Evolutionary conservation across 2,113 vertebrate genomes (phyloP), one percentile per base, ranked within the genome.

Genomic region (Alouatta palliata): DNA sequence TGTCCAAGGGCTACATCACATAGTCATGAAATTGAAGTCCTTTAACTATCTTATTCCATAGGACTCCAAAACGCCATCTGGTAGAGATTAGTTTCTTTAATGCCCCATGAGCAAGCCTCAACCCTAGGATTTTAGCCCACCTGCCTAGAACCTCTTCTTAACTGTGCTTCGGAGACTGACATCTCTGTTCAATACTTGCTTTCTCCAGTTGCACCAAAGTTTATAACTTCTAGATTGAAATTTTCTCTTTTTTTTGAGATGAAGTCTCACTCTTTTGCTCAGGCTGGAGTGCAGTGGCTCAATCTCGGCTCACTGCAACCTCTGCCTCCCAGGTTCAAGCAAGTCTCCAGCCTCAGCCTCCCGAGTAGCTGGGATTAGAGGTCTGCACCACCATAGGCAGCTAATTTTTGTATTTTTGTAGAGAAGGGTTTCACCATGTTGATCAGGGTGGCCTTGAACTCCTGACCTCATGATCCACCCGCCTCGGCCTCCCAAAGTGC

Each of bases 71-170:
- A 64, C 21, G 76, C 32, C n/a, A 47, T 73, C 25, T 91, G 70
- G 30, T 52, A 37, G 73, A 56, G 37, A 56, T 76, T 82, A 95
- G 14, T 83, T 87, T 97, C 58, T 96, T 66, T 85, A 92, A 93
- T 37, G 23, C 14, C 49, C 27, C 37, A 37, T 79, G 64, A 79
- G 68, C 14, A 81, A 79, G 16, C 52, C 58, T 95, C 66, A 89
- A 11, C 35, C 23, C 58, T 54, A 49, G 20, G 30, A 70, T 68
- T 64, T 92, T 70, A 54, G 49, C 35, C 8, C 47, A 61, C 80
- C n/a, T 81, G 56, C 79, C 47, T 52, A 49, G 58, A 70, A 58
- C 4, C 1, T 89, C 85, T 85, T 43, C 64, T 43, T 49, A 68
- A 73, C n/a, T 94, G 87, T 64, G 23, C 37, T 87, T 90, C 56